phyloP scores from a whole-genome alignment of 2,888 invertebrate species.

The Phlogophora meticulosa region DNA sequence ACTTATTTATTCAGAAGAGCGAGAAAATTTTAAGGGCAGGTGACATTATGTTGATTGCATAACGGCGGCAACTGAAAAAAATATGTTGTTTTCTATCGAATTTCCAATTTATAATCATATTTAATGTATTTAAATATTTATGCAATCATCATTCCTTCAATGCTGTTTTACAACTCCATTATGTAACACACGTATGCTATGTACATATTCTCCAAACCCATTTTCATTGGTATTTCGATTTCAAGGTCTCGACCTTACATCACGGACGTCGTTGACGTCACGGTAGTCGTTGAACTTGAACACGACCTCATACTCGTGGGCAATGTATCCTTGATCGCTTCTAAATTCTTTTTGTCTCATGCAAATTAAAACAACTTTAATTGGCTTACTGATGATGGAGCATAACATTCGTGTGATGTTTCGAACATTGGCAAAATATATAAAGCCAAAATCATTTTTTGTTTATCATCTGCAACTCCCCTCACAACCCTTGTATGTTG shows the following conservation, averaged over 20 bases:
- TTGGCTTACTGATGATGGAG: constrained; percentile 37
- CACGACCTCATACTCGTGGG: constrained; percentile 44
- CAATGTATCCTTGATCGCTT: constrained; percentile 40
- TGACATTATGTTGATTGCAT: constrained; percentile 81
- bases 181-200: constrained; percentile 59
- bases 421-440: constrained; percentile 36
- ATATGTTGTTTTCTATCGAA: constrained; percentile 40
- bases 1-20: constrained; percentile 10
- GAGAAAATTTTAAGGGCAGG: constrained; percentile 75
- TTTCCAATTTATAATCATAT: constrained; percentile 53
- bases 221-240: constrained; percentile 65
- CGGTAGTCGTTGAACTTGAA: constrained; percentile 37
- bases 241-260: constrained; percentile 68
- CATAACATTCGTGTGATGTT: constrained; percentile 50
- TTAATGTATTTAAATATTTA: constrained; percentile 75
- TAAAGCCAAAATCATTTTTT: constrained; percentile 53
- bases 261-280: constrained; percentile 28
- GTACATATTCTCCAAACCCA: constrained; percentile 54
- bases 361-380: constrained; percentile 39
- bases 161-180: constrained; percentile 44
- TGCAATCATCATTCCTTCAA: constrained; percentile 77
- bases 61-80: constrained; percentile 63
- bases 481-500: constrained; percentile 49
- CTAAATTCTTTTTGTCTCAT: constrained; percentile 45
- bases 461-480: constrained; percentile 59